These are phyloP conservation scores for Drosophila niveifrons DNA, from an alignment of 2,888 invertebrate species.

Conservation along the genomic window DNA sequence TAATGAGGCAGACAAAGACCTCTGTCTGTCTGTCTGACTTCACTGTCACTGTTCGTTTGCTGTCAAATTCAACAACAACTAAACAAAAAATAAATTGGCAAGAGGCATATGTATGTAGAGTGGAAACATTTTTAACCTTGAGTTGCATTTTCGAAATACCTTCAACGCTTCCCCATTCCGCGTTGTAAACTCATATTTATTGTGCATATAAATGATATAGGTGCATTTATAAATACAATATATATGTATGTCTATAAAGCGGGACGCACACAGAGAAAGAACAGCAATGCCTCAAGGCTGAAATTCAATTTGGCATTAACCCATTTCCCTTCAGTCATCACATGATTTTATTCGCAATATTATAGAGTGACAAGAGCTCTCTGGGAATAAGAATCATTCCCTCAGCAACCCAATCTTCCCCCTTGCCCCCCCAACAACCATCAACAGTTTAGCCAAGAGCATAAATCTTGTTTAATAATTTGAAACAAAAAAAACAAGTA, in stretches of 20 bases:
- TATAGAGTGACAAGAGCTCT: slow-evolving; percentile 42
- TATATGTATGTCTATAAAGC: slow-evolving; percentile 11
- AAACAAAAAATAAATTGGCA: slow-evolving; percentile 55
- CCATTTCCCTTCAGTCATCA: slow-evolving; percentile 52
- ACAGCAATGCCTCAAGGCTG: slow-evolving; percentile 35
- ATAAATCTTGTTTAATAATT: slow-evolving; percentile 54
- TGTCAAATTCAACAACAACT: slow-evolving; percentile 53
- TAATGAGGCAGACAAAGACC: slow-evolving; percentile 54
- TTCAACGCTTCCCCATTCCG: slow-evolving; percentile 18
- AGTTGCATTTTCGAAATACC: slow-evolving; percentile 40
- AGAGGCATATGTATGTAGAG: slow-evolving; percentile 19
- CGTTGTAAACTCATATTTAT: slow-evolving; percentile 22
- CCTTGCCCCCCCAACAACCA: background rate
- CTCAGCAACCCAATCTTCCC: background rate
- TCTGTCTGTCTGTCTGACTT: slow-evolving; percentile 5
- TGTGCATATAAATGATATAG: slow-evolving; percentile 6
- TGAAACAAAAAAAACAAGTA: slow-evolving; percentile 27
- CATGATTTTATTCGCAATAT: slow-evolving; percentile 40
- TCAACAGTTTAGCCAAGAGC: slow-evolving; percentile 7
- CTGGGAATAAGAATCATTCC: background rate
- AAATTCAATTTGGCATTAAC: slow-evolving; percentile 49
- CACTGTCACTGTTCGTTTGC: slow-evolving; percentile 36
- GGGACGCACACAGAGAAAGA: background rate
- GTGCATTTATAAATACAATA: slow-evolving; percentile 7
- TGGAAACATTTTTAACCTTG: slow-evolving; percentile 51